Conservation (phyloP, 1,140 invertebrate genomes). For the Drosophila triauraria region DNA sequence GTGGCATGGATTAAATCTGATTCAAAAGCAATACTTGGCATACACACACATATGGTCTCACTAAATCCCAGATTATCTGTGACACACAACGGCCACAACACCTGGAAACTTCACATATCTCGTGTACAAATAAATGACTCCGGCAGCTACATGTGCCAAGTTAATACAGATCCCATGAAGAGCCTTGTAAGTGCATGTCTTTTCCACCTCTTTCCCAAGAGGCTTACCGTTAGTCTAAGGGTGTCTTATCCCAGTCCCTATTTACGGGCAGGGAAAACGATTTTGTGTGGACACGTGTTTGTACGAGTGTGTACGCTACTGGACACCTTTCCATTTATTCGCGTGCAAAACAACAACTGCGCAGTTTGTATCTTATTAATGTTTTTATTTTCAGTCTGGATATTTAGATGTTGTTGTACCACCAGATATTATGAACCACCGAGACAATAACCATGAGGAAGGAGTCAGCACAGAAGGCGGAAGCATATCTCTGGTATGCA, state of each 20-base stretch:
- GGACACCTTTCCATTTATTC: neutral
- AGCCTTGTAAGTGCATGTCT: slow-evolving; percentile 89
- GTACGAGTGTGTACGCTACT: neutral
- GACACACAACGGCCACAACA: slow-evolving; percentile 95
- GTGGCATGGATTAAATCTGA: slow-evolving; percentile 97
- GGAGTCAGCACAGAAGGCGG: slow-evolving; percentile 91
- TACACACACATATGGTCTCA: slow-evolving; percentile 95
- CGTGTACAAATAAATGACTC: slow-evolving; percentile 95
- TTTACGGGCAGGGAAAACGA: neutral
- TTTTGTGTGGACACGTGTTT: neutral
- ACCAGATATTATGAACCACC: slow-evolving; percentile 92
- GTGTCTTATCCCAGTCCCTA: slow-evolving; percentile 1
- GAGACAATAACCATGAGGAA: slow-evolving; percentile 85
- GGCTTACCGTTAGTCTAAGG: slow-evolving; percentile 20
- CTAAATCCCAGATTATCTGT: slow-evolving; percentile 93
- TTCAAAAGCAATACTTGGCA: slow-evolving; percentile 94
- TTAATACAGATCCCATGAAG: slow-evolving; percentile 96
- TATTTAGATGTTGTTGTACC: slow-evolving; percentile 93
- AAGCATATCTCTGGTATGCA: slow-evolving; percentile 90
- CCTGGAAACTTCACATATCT: slow-evolving; percentile 94
- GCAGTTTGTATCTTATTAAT: neutral
- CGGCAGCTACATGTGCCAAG: slow-evolving; percentile 96
- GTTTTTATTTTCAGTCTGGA: slow-evolving; percentile 88
- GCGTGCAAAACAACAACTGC: neutral
- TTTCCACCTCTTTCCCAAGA: slow-evolving; percentile 4